phyloP scores from a whole-genome alignment of 2,113 vertebrate genomes.

The Thalassoma bifasciatum region DNA sequence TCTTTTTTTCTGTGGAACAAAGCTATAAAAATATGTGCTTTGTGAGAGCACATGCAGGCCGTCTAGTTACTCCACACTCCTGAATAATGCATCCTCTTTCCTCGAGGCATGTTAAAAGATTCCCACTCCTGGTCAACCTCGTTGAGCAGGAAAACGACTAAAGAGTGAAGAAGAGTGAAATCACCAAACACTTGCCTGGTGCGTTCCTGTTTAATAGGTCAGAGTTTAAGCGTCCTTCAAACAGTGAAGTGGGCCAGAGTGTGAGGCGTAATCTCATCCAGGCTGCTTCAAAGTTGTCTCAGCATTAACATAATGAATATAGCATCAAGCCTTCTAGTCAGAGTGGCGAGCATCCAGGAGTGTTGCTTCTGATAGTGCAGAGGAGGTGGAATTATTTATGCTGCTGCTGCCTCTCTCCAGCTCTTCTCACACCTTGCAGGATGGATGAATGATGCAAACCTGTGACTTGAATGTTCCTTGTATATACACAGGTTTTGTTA shows the following conservation, averaged over 20 bases:
- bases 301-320: slow-evolving; percentile 70
- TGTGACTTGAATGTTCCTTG: slow-evolving; percentile 35
- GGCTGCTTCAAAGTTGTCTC: slow-evolving; percentile 61
- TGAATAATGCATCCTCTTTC: slow-evolving; percentile 72
- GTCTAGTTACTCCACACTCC: slow-evolving; percentile 28
- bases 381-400: slow-evolving; percentile 58
- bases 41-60: slow-evolving; percentile 48
- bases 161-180: slow-evolving; percentile 57
- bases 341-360: slow-evolving; percentile 52
- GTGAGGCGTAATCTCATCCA: slow-evolving; percentile 65
- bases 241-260: slow-evolving; percentile 50
- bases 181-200: slow-evolving; percentile 49
- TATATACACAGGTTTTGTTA: slow-evolving; percentile 35
- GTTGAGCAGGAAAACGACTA: slow-evolving; percentile 33
- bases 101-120: slow-evolving; percentile 65
- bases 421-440: slow-evolving; percentile 31
- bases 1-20: slow-evolving; percentile 3
- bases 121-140: slow-evolving; percentile 47
- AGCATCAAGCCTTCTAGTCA: slow-evolving; percentile 60
- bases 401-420: slow-evolving; percentile 25
- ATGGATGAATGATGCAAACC: slow-evolving; percentile 56
- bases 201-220: slow-evolving; percentile 64
- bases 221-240: slow-evolving; percentile 70
- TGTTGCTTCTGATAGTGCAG: slow-evolving; percentile 46
- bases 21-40: slow-evolving; percentile 6